These are phyloP conservation scores for Halcyon chelicuti DNA, from an alignment of 2,797 vertebrate genomes.

Conservation along the genomic window DNA sequence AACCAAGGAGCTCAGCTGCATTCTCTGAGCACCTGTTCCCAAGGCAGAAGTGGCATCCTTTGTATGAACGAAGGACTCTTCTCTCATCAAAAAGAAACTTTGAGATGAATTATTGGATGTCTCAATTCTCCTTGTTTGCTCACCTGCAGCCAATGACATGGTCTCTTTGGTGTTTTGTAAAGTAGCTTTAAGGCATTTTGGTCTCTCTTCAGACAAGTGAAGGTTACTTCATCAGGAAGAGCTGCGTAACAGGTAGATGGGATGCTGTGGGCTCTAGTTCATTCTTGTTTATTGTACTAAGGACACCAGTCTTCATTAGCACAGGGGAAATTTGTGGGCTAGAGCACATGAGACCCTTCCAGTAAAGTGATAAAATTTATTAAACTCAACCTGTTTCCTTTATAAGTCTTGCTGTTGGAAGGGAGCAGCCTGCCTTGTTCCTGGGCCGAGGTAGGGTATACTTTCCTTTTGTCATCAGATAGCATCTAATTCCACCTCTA, in stretches of 20 bases:
- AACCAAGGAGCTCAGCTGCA: not conserved
- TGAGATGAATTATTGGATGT: not conserved
- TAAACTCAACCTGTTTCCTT: not conserved
- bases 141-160: accelerated
- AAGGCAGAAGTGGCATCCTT: not conserved
- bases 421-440: not conserved
- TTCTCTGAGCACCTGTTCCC: not conserved
- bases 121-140: not conserved
- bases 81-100: not conserved
- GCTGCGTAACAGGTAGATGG: accelerated
- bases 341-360: not conserved
- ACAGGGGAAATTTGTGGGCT: not conserved
- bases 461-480: slow-evolving; percentile 16
- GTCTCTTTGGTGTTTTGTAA: not conserved
- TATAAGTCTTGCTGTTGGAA: not conserved
- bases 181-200: not conserved
- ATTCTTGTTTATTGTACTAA: not conserved
- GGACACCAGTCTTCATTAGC: not conserved
- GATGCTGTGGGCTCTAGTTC: accelerated
- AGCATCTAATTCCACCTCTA: slow-evolving; percentile 34
- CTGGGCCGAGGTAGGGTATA: not conserved
- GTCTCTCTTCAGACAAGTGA: not conserved
- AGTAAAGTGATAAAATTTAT: not conserved
- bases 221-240: not conserved
- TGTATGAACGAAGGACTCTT: not conserved